Evolutionary conservation across 2,113 vertebrate species (phyloP).

Genomic region (Numenius arquata): DNA sequence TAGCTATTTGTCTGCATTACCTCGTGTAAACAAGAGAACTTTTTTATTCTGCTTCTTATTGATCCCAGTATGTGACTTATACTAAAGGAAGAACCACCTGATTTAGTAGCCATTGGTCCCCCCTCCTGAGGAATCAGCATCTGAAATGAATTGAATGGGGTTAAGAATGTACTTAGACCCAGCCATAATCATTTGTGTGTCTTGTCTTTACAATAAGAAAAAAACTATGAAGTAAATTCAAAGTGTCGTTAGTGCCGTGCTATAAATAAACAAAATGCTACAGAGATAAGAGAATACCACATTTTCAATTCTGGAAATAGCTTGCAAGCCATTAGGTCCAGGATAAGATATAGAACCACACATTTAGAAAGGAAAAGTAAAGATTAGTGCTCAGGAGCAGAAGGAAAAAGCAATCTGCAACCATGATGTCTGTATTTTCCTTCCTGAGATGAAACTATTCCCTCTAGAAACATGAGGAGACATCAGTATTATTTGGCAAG

Average conservation of each 20-base stretch:
- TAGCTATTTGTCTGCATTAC: constrained; percentile 11
- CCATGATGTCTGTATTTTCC: not conserved
- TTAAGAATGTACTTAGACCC: constrained; percentile 1
- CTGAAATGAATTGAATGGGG: constrained; percentile 32
- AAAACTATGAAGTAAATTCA: not conserved
- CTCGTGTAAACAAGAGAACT: not conserved
- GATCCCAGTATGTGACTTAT: constrained; percentile 7
- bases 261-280: constrained; percentile 19
- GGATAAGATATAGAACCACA: not conserved
- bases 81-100: constrained; percentile 9
- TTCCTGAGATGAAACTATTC: not conserved
- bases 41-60: constrained; percentile 27
- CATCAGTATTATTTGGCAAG: not conserved
- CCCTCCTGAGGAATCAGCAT: constrained; percentile 2
- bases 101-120: constrained; percentile 41
- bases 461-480: not conserved
- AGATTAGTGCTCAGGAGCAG: not conserved
- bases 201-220: constrained; percentile 1
- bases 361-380: not conserved
- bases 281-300: not conserved
- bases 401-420: not conserved
- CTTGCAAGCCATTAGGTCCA: not conserved
- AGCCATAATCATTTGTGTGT: not conserved
- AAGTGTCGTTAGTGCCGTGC: constrained; percentile 9
- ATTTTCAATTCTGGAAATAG: constrained; percentile 12